Percentiles rank a stretch among this genome's conserved stretches.
phyloP scores from a whole-genome alignment of 2,113 vertebrate species.

The Hemiprocne comata region DNA sequence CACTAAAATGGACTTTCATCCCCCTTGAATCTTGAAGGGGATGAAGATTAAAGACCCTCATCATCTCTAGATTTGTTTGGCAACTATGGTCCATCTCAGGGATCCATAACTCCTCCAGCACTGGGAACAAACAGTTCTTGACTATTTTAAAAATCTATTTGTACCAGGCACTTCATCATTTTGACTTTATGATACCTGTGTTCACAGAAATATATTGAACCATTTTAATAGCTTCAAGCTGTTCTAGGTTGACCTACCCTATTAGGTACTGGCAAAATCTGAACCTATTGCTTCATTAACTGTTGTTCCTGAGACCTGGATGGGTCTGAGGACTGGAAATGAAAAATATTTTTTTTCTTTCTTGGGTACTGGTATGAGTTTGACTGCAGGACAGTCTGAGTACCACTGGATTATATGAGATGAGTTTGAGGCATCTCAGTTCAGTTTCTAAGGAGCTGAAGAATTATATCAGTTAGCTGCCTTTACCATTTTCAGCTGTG shows the following conservation, averaged over 20 bases:
- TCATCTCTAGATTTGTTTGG: slow-evolving; percentile 8
- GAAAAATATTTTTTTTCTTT: background rate
- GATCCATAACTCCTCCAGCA: slow-evolving; percentile 8
- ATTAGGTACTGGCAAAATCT: slow-evolving; percentile 36
- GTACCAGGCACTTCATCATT: slow-evolving; percentile 6
- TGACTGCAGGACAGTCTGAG: background rate
- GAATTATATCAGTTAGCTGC: background rate
- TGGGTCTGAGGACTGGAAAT: background rate
- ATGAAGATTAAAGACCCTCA: slow-evolving; percentile 11
- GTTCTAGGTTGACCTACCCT: background rate
- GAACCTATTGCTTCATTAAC: background rate
- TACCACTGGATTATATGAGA: background rate
- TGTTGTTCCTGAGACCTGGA: background rate
- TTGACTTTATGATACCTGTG: background rate
- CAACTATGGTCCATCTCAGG: background rate
- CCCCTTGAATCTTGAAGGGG: background rate
- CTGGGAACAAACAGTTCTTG: slow-evolving; percentile 49
- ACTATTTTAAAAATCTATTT: slow-evolving; percentile 62
- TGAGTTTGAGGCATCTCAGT: background rate
- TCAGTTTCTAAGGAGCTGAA: background rate
- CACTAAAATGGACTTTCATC: background rate
- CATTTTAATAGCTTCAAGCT: slow-evolving; percentile 55
- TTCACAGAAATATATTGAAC: slow-evolving; percentile 15
- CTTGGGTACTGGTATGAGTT: background rate
- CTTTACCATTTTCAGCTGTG: background rate